Conservation (phyloP, 2,888 invertebrate genomes). For the Pristionchus japonicus region DNA sequence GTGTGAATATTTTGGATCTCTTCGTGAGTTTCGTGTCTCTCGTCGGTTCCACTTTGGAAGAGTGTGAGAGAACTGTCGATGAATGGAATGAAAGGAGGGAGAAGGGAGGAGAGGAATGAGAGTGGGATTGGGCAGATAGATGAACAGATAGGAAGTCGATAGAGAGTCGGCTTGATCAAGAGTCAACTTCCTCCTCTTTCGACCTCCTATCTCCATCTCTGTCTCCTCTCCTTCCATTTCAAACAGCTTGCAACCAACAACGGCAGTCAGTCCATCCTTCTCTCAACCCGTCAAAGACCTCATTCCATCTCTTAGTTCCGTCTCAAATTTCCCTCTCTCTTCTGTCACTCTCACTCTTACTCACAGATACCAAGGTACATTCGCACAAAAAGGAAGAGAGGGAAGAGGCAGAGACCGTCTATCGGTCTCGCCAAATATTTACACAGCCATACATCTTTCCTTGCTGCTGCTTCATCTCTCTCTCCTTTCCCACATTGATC, state of each 20-base stretch:
- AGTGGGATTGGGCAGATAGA: not conserved
- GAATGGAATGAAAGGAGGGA: conserved; percentile 1
- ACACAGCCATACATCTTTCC: not conserved
- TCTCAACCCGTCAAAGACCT: not conserved
- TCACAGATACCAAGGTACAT: conserved; percentile 10
- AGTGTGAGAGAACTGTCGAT: not conserved
- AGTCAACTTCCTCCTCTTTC: not conserved
- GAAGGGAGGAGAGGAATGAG: not conserved
- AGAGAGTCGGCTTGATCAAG: not conserved
- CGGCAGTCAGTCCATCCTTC: not conserved
- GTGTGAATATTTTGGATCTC: not conserved
- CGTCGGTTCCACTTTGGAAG: not conserved
- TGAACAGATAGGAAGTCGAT: not conserved
- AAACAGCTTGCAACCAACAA: not conserved
- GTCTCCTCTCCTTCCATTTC: not conserved
- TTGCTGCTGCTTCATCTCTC: not conserved
- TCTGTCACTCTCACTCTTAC: not conserved
- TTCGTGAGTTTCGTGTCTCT: not conserved
- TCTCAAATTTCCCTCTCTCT: not conserved
- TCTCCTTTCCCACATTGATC: not conserved
- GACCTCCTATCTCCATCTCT: not conserved
- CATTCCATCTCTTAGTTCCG: not conserved
- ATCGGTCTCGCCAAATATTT: conserved; percentile 23
- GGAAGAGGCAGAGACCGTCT: not conserved
- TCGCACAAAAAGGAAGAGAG: not conserved